These are phyloP conservation scores for Smittia sp. DNA, from an alignment of 2,888 invertebrate genomes.

Conservation along the genomic window DNA sequence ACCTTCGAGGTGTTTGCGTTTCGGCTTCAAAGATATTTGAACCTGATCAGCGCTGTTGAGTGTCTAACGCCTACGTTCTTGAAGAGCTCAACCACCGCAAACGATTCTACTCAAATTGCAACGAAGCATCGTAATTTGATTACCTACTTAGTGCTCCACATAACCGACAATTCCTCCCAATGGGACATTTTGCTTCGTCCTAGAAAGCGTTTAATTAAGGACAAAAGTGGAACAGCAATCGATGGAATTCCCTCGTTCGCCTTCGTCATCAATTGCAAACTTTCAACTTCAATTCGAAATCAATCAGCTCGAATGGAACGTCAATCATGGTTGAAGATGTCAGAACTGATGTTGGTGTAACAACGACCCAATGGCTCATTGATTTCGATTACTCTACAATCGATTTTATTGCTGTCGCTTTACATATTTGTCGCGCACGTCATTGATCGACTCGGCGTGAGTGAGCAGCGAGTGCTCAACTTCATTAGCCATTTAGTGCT, in stretches of 20 bases:
- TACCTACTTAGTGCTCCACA: not conserved
- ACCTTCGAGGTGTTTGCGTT: not conserved
- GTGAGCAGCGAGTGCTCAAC: no score
- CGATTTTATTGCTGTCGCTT: no score
- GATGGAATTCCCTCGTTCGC: not conserved
- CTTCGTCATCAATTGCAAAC: not conserved
- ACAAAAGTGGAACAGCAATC: not conserved
- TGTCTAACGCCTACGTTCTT: not conserved
- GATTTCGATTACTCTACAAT: not conserved
- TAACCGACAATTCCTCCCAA: not conserved
- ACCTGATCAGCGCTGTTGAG: no score
- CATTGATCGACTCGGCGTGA: no score
- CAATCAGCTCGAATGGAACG: not conserved
- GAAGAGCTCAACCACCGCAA: not conserved
- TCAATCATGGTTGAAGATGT: not conserved
- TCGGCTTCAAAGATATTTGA: no score
- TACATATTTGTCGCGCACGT: no score
- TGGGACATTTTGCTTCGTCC: not conserved
- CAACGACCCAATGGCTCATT: not conserved
- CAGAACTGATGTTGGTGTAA: no score
- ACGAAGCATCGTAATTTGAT: not conserved
- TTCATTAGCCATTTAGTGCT: no score
- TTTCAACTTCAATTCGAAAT: not conserved
- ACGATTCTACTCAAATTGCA: not conserved
- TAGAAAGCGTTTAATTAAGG: not conserved